A percentile compares a stretch with the other conserved stretches of the same genome.
These are phyloP conservation scores for Sylvilagus floridanus DNA, from an alignment of 2,797 vertebrate species.

Conservation along the genomic window DNA sequence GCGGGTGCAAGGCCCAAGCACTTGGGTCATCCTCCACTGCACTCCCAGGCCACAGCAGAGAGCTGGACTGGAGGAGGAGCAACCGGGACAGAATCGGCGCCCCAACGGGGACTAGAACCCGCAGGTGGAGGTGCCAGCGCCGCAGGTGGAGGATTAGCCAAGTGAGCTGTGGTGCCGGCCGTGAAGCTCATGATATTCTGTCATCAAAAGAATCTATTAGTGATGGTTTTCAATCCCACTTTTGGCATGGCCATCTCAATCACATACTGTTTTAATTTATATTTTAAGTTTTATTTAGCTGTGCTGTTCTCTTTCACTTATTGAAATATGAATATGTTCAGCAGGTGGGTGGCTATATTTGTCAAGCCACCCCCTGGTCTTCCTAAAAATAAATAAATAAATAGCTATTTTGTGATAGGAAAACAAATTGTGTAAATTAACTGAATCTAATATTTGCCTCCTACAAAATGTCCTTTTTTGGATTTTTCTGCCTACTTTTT, in stretches of 20 bases:
- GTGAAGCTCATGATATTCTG: conserved; percentile 56
- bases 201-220: conserved; percentile 76
- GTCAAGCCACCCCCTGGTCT: conserved; percentile 14
- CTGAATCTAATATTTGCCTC: conserved; percentile 79
- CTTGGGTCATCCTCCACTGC: too few relatives aligned
- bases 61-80: too few relatives aligned
- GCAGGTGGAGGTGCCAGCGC: too few relatives aligned
- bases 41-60: too few relatives aligned
- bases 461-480: conserved; percentile 74
- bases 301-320: conserved; percentile 78
- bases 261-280: conserved; percentile 84
- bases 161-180: too few relatives aligned
- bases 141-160: too few relatives aligned
- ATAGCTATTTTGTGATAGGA: conserved; percentile 54
- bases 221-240: conserved; percentile 75
- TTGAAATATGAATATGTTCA: conserved; percentile 83
- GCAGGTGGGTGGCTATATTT: conserved; percentile 81
- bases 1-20: too few relatives aligned
- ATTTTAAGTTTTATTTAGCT: conserved; percentile 80
- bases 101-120: too few relatives aligned
- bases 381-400: conserved; percentile 72
- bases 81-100: too few relatives aligned
- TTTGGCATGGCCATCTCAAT: conserved; percentile 77
- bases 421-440: conserved; percentile 71
- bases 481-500: conserved; percentile 69